Base-by-base conservation (phyloP, 2,113 vertebrate genomes). In the Meles meles region DNA sequence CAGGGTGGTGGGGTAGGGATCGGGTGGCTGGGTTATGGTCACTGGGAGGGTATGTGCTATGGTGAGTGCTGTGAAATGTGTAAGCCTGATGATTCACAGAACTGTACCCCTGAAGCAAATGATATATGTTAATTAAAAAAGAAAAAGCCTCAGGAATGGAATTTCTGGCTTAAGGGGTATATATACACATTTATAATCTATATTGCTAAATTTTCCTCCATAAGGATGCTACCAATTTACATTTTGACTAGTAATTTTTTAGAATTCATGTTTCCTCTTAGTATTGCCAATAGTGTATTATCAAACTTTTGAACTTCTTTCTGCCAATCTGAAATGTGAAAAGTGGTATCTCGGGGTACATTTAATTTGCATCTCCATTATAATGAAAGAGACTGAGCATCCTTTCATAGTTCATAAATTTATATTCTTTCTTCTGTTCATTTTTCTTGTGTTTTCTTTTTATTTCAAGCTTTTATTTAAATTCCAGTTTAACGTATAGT, bases 231-330 rank as follows among this genome's bases (percentile, higher is more conserved):
- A n/a, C 44, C 72, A 89, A 77, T 84, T 76, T 96, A 69, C 44
- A 72, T 57, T 84, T 34, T 23, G 17, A 74, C 3, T n/a, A 69
- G 49, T 71, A 69, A 69, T 17, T 81, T 89, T 96, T 94, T 65
- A 94, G 18, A 81, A 67, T 91, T 81, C 71, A 77, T 63, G 37
- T 72, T 94, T 63, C 17, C 61, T 23, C 44, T 25, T 37, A 81
- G 37, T 79, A 93, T 47, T 65, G 29, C 31, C 76, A 96, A 91
- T 5, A 91, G 37, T 57, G 5, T 31, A 81, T 67, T 65, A 96
- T 82, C 65, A 91, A 94, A 87, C 86, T 90, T 91, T 91, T 76
- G 44, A 82, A 91, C 14, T 67, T 88, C 37, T 94, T 76, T 88
- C 31, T 94, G 44, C 55, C 57, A 31, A 72, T 27, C 88, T 88